Evolutionary conservation across 2,113 vertebrate species (phyloP).

Genomic region (Ceyx margarethae): DNA sequence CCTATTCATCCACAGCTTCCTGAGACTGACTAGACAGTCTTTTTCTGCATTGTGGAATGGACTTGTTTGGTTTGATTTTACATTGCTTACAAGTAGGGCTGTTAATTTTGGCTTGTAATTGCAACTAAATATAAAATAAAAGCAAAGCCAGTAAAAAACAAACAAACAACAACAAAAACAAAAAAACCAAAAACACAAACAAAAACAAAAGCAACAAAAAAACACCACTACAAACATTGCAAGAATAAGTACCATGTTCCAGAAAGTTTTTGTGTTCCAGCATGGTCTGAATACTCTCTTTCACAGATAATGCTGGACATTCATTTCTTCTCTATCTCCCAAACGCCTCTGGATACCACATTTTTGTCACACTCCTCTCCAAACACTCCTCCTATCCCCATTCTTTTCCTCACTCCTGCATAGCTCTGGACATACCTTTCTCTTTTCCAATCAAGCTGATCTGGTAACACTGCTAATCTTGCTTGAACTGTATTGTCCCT

Average conservation of each 20-base stretch:
- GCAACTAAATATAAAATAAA: not conserved
- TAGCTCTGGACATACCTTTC: not conserved
- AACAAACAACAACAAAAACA: too few species aligned
- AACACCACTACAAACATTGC: fast-evolving
- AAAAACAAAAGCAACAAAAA: not conserved
- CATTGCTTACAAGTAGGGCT: not conserved
- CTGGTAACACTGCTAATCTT: not conserved
- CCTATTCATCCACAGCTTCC: not conserved
- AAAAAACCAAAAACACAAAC: not conserved
- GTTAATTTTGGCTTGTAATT: not conserved
- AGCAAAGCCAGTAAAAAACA: not conserved
- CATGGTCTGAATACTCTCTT: not conserved
- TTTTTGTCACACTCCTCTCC: not conserved
- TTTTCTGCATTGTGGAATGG: not conserved
- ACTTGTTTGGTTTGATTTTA: not conserved
- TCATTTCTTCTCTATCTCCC: not conserved
- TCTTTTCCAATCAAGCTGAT: not conserved
- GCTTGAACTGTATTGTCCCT: not conserved
- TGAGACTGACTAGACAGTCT: not conserved
- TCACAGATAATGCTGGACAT: not conserved
- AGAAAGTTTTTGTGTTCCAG: not conserved
- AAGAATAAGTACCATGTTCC: not conserved
- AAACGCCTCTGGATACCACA: not conserved
- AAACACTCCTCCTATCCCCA: not conserved
- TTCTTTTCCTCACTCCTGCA: not conserved